Evolutionary conservation across 2,797 vertebrate species (phyloP).

Genomic region (Sylvia borin): DNA sequence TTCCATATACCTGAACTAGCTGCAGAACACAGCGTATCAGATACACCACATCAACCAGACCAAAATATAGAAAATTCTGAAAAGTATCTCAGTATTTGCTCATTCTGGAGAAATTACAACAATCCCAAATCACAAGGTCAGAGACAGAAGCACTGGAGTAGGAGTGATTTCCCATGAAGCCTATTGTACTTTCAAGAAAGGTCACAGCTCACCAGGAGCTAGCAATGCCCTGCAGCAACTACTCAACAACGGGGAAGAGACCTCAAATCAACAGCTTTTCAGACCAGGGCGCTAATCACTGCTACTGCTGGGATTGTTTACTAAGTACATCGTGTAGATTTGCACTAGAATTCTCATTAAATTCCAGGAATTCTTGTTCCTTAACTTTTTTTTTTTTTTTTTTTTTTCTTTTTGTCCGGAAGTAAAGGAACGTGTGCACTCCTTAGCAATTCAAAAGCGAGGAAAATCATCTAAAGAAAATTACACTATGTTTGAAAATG

Average conservation of each 20-base stretch:
- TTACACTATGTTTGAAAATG: not conserved
- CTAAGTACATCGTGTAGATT: not conserved
- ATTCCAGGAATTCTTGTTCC: not conserved
- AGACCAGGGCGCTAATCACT: not conserved
- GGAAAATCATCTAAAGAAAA: constrained; percentile 23
- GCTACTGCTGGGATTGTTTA: not conserved
- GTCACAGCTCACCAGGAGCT: not conserved
- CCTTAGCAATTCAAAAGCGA: not conserved
- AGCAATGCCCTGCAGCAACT: not conserved
- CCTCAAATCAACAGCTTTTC: not conserved
- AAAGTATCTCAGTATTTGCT: not conserved
- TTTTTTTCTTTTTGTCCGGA: not conserved
- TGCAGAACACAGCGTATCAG: not conserved
- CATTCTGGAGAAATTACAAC: not conserved
- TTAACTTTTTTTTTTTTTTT: not conserved
- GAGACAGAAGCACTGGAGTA: not conserved
- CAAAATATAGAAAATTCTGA: not conserved
- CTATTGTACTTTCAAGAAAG: not conserved
- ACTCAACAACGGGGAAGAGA: not conserved
- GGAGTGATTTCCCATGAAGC: not conserved
- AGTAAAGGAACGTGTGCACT: not conserved
- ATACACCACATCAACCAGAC: not conserved
- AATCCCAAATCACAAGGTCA: not conserved
- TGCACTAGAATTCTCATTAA: not conserved
- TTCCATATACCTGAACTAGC: not conserved